Base-by-base conservation (phyloP, 1,140 invertebrate species). In the Drosophila burlai region DNA sequence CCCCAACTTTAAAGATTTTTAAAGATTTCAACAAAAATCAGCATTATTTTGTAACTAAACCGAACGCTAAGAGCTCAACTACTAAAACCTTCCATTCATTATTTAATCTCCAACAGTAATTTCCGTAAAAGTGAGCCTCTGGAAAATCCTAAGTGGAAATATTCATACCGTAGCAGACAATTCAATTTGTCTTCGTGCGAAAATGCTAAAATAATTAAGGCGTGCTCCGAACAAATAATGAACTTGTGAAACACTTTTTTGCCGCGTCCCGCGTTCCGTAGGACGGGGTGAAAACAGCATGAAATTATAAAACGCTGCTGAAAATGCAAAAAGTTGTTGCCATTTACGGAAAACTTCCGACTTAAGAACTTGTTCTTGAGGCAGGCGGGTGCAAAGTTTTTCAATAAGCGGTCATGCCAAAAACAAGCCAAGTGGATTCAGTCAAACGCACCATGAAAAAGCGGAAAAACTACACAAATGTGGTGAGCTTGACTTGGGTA, bases 321-420 rank as follows among this genome's bases (percentile, higher is more conserved):
- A 69, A 76, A 76, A 54, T 66, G 64, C 65, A 61, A 47, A 84
- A 76, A 87, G 83, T 86, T 86, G 62, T 65, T 80, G 66, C 80
- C 76, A 79, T 83, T 87, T 86, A 86, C 72, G 49, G 57, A 61
- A 82, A 86, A 86, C 63, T 75, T 75, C 24, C 34, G 59, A 58
- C 57, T 45, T 40, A 72, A 72, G 77, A 80, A 66, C 29, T 72
- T 55, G 50, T 52, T 46, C 52, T 57, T 11, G 10, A 16, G 21
- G 15, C 36, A 55, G 55, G 57, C 43, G 71, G 52, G 42, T 49
- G 43, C 63, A 87, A 86, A 86, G 83, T 86, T 86, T 86, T 86
- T 87, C 83, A 86, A 86, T 86, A 86, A 86, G 83, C 76, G 36
- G 71, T 38, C 68, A 63, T 83, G 76, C 80, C 80, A 73, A 73